phyloP scores from a whole-genome alignment of 2,113 vertebrate genomes.

The Leptodactylus fuscus region DNA sequence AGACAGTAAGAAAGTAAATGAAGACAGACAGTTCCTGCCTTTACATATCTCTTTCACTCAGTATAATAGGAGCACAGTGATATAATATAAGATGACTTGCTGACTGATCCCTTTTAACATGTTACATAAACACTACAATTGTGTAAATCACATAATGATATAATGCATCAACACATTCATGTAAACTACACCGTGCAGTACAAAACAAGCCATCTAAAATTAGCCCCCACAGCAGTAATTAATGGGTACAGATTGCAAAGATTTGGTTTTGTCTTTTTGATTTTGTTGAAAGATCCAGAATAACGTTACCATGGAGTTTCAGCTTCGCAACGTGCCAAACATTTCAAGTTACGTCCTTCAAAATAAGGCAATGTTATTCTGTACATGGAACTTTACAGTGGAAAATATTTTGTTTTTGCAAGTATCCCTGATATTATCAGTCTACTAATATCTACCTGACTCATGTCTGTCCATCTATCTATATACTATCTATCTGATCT shows the following conservation, averaged over 20 bases:
- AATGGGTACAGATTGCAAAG: conserved; percentile 24
- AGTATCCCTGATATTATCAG: neutral
- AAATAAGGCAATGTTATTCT: neutral
- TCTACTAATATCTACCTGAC: neutral
- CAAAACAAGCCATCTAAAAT: neutral
- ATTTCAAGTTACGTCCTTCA: neutral
- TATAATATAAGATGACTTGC: no score
- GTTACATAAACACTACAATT: neutral
- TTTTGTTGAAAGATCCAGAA: conserved; percentile 61
- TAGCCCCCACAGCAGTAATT: neutral
- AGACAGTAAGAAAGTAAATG: no score
- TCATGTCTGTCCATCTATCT: conserved; percentile 1
- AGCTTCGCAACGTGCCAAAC: conserved; percentile 59
- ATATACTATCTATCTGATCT: neutral
- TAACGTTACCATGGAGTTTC: conserved; percentile 63
- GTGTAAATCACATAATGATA: neutral
- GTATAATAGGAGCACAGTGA: no score
- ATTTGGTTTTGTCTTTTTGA: conserved; percentile 16
- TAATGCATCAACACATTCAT: neutral
- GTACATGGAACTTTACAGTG: neutral
- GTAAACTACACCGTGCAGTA: neutral
- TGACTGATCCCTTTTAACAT: no score
- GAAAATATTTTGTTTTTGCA: neutral
- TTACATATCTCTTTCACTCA: no score
- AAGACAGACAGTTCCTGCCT: no score